Percentiles rank a stretch among this genome's conserved stretches.
These are phyloP conservation scores for Leptatherina wallacei DNA, from an alignment of 2,797 vertebrate species.

Conservation along the genomic window DNA sequence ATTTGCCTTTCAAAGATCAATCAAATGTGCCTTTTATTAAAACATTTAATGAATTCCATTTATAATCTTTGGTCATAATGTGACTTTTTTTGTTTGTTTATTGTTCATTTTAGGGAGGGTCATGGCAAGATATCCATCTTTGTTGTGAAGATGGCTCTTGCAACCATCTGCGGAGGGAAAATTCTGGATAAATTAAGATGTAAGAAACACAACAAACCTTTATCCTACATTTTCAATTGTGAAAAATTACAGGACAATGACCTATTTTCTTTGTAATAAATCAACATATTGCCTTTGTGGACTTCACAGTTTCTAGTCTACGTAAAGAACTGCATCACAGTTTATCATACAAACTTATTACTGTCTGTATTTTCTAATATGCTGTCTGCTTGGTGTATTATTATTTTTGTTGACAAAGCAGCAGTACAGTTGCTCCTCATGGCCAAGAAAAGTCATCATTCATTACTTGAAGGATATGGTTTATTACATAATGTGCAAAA, in stretches of 20 bases:
- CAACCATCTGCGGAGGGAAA: constrained; percentile 96
- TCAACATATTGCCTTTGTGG: constrained; percentile 36
- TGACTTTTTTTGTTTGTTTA: constrained; percentile 48
- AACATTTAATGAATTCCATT: neutral
- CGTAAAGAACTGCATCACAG: constrained; percentile 33
- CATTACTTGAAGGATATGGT: constrained; percentile 54
- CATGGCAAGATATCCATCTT: constrained; percentile 94
- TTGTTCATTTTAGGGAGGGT: constrained; percentile 88
- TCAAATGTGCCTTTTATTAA: neutral
- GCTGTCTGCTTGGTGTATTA: constrained; percentile 32
- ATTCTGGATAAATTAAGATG: constrained; percentile 99
- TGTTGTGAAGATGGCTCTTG: constrained; percentile 93
- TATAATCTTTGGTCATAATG: constrained; percentile 23
- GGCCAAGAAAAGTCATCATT: constrained; percentile 66
- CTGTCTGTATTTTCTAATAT: constrained; percentile 25
- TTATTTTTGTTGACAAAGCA: constrained; percentile 32
- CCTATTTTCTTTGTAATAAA: constrained; percentile 41
- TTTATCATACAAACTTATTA: constrained; percentile 27
- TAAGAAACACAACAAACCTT: constrained; percentile 81
- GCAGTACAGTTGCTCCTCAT: constrained; percentile 30
- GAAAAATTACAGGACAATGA: constrained; percentile 37
- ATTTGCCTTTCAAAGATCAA: neutral
- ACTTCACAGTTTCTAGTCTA: constrained; percentile 20
- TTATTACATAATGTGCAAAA: constrained; percentile 70
- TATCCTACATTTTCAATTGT: constrained; percentile 46